Base-by-base conservation (phyloP, 2,113 vertebrate genomes). In the Pteruthius melanotis region DNA sequence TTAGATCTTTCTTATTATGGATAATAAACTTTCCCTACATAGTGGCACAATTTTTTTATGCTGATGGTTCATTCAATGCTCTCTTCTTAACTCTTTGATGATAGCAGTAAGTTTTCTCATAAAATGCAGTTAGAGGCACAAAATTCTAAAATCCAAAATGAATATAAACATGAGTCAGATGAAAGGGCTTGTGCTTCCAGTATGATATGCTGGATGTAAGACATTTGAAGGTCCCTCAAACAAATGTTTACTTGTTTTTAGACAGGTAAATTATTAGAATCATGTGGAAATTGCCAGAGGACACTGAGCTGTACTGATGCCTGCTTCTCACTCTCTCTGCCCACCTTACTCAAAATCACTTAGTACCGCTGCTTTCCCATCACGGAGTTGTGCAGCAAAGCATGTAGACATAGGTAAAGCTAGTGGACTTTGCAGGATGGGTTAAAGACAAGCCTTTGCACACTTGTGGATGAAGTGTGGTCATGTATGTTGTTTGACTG, bases 1-100 rank as follows among this genome's bases (percentile, higher is more conserved):
- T 84, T 93, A 75, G 54, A 54, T 94, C 92, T 89, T 95, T 97
- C 90, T 94, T 97, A 95, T 86, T 96, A 93, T 42, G 77, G 40
- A 50, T 96, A 93, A 95, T 96, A 95, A 96, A 94, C 50, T 78
- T 94, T 95, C 77, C 39, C 78, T 96, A n/a, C 83, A 61, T 72
- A 50, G 16, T 85, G 22, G 49, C 61, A 61, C 13, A 45, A 39
- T 76, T 78, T 85, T 31, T 93, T 94, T 77, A 37, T 91, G n/a
- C 28, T 89, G 35, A 76, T 90, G n/a, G 40, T 49, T 94, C 59
- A 28, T 60, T 80, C 22, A 69, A n/a, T 86, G 21, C 54, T 76
- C 90, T 56, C 82, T 50, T 75, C 70, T 85, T 88, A 90, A 66
- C 9, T 6, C 33, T 96, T 94, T 83, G 39, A 50, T 63, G 42